Evolutionary conservation across 2,113 vertebrate species (phyloP).

Genomic region (Amia ocellicauda): DNA sequence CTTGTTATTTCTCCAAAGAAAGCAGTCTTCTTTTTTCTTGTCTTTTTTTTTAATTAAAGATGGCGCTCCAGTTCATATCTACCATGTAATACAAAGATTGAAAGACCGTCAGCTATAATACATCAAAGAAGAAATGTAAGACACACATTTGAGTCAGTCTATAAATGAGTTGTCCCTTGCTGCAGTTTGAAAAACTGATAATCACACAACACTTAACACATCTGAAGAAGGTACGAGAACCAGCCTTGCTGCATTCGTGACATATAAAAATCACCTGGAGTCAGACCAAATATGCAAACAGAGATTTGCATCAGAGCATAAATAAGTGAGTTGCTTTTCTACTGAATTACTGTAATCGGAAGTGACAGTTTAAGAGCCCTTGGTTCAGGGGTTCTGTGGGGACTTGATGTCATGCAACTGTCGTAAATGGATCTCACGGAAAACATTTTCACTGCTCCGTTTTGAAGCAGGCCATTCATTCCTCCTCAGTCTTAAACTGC

Average conservation of each 20-base stretch:
- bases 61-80: too few species aligned
- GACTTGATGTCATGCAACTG: slow-evolving; percentile 43
- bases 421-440: slow-evolving; percentile 38
- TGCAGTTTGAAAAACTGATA: background rate
- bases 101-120: too few species aligned
- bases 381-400: slow-evolving; percentile 43
- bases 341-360: slow-evolving; percentile 53
- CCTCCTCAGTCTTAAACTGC: background rate
- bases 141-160: background rate
- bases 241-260: slow-evolving; percentile 16
- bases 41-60: too few species aligned
- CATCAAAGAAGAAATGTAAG: too few species aligned
- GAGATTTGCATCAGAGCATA: slow-evolving; percentile 61
- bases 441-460: background rate
- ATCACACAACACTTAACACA: background rate
- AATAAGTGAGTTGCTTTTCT: slow-evolving; percentile 61
- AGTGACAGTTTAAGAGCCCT: slow-evolving; percentile 64
- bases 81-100: too few species aligned
- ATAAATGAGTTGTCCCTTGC: background rate
- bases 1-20: too few species aligned
- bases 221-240: background rate
- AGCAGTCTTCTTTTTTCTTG: too few species aligned
- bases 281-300: slow-evolving; percentile 41
- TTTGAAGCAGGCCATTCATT: background rate
- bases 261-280: slow-evolving; percentile 35